These are phyloP conservation scores for Mormyrus lacerda DNA, from an alignment of 2,113 vertebrate species.

Conservation along the genomic window DNA sequence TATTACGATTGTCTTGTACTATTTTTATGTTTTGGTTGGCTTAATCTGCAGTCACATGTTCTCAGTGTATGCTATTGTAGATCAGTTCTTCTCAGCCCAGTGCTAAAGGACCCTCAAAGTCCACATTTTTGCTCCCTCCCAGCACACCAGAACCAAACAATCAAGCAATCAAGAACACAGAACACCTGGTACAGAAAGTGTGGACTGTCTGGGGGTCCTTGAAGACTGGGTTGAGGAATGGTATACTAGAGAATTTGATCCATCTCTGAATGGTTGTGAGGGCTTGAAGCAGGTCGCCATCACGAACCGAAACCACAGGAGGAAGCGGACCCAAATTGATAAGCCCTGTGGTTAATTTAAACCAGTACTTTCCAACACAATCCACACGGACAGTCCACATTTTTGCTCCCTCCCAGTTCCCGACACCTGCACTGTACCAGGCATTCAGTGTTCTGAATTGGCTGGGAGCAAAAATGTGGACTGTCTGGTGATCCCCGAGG, in stretches of 20 bases:
- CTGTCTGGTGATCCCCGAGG: background rate
- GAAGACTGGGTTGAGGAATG: background rate
- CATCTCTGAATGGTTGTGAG: constrained; percentile 40
- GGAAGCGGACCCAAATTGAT: constrained; percentile 47
- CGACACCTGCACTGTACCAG: too few relatives aligned
- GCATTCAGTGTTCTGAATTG: background rate
- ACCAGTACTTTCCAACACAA: background rate
- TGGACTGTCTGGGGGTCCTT: background rate
- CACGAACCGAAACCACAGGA: constrained; percentile 53
- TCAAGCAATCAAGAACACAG: background rate
- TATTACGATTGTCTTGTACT: background rate
- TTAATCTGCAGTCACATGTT: constrained; percentile 41
- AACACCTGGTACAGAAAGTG: background rate
- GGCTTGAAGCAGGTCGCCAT: constrained; percentile 51
- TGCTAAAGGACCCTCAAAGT: background rate
- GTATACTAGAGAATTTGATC: constrained; percentile 40
- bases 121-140: background rate
- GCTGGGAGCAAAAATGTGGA: background rate
- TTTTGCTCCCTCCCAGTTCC: background rate
- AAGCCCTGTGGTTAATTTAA: constrained; percentile 53
- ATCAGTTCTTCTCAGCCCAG: background rate
- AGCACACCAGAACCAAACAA: background rate
- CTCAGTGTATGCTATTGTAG: constrained; percentile 37
- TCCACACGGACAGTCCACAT: background rate
- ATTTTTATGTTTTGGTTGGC: constrained; percentile 24